Evolutionary conservation across 2,113 vertebrate species (phyloP), one percentile per base, ranked within the genome.

Genomic region (Rhipidura dahli): DNA sequence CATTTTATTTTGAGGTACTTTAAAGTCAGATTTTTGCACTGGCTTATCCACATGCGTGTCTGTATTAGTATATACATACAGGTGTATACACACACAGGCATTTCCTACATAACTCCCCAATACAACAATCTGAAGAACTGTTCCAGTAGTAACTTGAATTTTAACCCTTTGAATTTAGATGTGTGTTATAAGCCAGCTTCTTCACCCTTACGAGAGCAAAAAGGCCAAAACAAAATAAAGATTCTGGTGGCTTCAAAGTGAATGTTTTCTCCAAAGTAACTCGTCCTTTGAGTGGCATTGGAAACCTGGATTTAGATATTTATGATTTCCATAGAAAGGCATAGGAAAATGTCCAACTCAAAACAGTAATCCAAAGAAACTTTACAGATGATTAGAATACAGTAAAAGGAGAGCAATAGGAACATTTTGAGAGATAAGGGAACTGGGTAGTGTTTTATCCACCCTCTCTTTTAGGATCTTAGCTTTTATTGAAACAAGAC

Each of bases 81-180:
- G 2, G 51, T 2, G 1, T 8, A 21, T 21, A 61, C 1, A 31
- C 2, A 30, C 7, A 51, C 3, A 40, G 6, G 12, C 1, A 56
- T 72, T 65, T 78, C 49, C 24, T 49, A 19, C 6, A 10, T 50
- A 57, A 39, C 26, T 86, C 11, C 18, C 26, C 83, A 81, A 73
- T 28, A 39, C 0, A 70, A 4, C 19, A 39, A 76, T 63, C 39
- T 31, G 13, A 86, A 85, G 35, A 45, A 72, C 19, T 73, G 22
- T 44, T 61, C 24, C 63, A 22, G 13, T 17, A 85, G 13, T 30
- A 79, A 75, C 10, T 64, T 72, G n/a, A 57, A 51, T 28, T 64
- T 72, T 39, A 51, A 8, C 16, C 14, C 8, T 61, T 76, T 11
- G 15, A 57, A 90, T 81, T 68, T 45, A 86, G 45, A 44, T 35